A percentile compares a stretch with the other conserved stretches of the same genome.
Conservation (phyloP, 2,888 invertebrate genomes). For the Pediacus dermestoides region DNA sequence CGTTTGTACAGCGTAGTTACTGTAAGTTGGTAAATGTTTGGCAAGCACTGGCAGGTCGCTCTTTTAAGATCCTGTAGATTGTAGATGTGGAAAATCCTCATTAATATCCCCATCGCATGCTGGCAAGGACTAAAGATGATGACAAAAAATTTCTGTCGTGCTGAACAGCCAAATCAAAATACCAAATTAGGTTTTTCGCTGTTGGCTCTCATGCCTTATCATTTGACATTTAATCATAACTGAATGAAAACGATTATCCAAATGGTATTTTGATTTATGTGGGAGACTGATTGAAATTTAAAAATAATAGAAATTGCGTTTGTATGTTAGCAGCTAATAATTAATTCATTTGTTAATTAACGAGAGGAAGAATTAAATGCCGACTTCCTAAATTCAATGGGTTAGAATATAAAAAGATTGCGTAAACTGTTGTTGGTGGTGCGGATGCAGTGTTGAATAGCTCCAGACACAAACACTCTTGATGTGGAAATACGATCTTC, state of each 20-base stretch:
- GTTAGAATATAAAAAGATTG: slow-evolving; percentile 10
- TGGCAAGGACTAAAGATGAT: no score
- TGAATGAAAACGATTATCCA: slow-evolving; percentile 22
- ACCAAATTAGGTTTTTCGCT: no score
- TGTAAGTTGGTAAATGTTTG: no score
- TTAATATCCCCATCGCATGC: slow-evolving; percentile 31
- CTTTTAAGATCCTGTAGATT: no score
- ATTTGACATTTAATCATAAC: slow-evolving; percentile 26
- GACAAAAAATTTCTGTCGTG: no score
- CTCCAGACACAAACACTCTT: slow-evolving; percentile 11
- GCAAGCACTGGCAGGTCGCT: no score
- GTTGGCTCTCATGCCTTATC: no score
- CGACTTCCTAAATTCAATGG: slow-evolving; percentile 15
- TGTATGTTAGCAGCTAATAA: slow-evolving; percentile 3
- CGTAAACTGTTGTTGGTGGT: slow-evolving; percentile 13
- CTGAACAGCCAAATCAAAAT: no score
- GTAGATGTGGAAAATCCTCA: slow-evolving; percentile 26
- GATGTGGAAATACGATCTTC: slow-evolving; percentile 33
- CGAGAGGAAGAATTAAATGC: slow-evolving; percentile 15
- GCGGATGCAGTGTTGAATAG: slow-evolving; percentile 24
- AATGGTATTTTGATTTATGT: no score
- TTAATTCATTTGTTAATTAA: slow-evolving; percentile 7
- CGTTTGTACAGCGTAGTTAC: no score
- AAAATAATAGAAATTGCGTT: no score
- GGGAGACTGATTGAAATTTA: no score